A percentile compares a stretch with the other conserved stretches of the same genome.
phyloP scores from a whole-genome alignment of 2,888 invertebrate genomes.

The Cremastinae sp. region DNA sequence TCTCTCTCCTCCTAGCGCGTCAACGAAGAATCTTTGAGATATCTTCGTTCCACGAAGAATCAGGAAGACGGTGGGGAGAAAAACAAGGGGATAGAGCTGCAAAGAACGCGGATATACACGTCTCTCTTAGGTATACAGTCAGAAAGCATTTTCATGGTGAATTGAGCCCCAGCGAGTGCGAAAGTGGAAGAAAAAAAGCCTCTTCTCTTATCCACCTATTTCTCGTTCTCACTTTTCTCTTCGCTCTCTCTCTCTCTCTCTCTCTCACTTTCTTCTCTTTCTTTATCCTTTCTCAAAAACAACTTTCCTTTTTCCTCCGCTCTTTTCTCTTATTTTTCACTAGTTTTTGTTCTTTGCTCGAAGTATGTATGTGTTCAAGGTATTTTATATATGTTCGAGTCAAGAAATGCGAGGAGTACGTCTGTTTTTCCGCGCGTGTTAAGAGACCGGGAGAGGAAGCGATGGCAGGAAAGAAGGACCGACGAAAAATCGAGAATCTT shows the following conservation, averaged over 20 bases:
- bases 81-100: conserved; percentile 20
- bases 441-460: conserved; percentile 27
- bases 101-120: conserved; percentile 55
- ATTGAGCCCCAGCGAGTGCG: conserved; percentile 67
- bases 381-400: conserved; percentile 42
- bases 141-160: conserved; percentile 70
- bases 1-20: conserved; percentile 38
- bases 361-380: conserved; percentile 45
- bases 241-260: conserved; percentile 4
- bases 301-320: conserved; percentile 16
- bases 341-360: conserved; percentile 7
- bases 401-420: conserved; percentile 52
- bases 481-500: conserved; percentile 12
- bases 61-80: conserved; percentile 25
- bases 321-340: conserved; percentile 29
- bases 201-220: conserved; percentile 47
- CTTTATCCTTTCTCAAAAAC: conserved; percentile 7
- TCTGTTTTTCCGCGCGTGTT: conserved; percentile 50
- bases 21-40: conserved; percentile 46
- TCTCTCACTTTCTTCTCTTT: conserved; percentile 16
- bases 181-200: conserved; percentile 51
- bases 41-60: conserved; percentile 19
- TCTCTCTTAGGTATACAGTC: conserved; percentile 45
- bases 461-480: conserved; percentile 12
- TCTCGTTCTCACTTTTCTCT: conserved; percentile 4